A percentile compares a stretch with the other conserved stretches of the same genome.
Evolutionary conservation across 2,797 vertebrate species (phyloP).

Genomic region (Salarias fasciatus): DNA sequence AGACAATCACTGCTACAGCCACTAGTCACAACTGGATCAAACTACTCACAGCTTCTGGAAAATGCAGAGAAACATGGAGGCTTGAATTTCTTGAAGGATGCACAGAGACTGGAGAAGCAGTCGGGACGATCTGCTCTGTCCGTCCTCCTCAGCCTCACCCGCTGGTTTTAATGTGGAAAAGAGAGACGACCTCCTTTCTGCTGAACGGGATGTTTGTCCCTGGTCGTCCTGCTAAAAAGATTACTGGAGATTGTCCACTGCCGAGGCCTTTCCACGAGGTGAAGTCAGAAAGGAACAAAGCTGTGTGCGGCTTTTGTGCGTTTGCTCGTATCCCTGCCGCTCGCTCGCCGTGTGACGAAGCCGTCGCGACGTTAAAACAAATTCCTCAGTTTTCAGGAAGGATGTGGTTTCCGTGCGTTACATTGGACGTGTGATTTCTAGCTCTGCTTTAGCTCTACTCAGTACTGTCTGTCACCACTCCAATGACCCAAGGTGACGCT

Average conservation of each 20-base stretch:
- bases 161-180: conserved; percentile 54
- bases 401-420: conserved; percentile 61
- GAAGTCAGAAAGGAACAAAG: conserved; percentile 41
- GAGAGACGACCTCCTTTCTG: conserved; percentile 16
- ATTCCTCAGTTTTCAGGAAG: conserved; percentile 77
- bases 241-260: conserved; percentile 33
- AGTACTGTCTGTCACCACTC: conserved; percentile 87
- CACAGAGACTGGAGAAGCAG: conserved; percentile 37
- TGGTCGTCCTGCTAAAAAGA: conserved; percentile 33
- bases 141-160: conserved; percentile 32
- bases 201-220: conserved; percentile 10
- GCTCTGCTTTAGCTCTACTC: conserved; percentile 85
- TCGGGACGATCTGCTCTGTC: conserved; percentile 18
- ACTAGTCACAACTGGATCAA: conserved; percentile 56
- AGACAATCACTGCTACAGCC: conserved; percentile 50
- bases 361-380: conserved; percentile 53
- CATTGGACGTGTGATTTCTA: conserved; percentile 79
- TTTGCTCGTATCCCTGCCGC: conserved; percentile 19
- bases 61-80: conserved; percentile 32
- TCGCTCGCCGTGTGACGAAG: conserved; percentile 31
- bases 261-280: conserved; percentile 22
- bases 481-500: conserved; percentile 90
- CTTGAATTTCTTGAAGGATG: conserved; percentile 26
- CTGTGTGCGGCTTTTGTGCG: conserved; percentile 20
- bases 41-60: conserved; percentile 31